These are phyloP conservation scores for Apogon hyalosoma DNA, from an alignment of 2,797 vertebrate species.

Conservation along the genomic window DNA sequence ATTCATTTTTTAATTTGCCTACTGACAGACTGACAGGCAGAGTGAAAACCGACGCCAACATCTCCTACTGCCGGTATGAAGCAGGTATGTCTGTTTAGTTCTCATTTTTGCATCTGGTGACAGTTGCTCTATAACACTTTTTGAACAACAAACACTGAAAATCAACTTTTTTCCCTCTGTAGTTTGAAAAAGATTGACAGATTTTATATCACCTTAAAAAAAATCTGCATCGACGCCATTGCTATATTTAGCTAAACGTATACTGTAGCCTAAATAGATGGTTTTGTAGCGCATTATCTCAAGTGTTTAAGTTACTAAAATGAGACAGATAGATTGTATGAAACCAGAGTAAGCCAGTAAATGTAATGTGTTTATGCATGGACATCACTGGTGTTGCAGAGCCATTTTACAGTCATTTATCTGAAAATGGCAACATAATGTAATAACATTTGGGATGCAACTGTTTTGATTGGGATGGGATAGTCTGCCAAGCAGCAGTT, in stretches of 20 bases:
- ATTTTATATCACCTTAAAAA: conserved; percentile 45
- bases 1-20: conserved; percentile 61
- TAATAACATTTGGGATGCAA: conserved; percentile 85
- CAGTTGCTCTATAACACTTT: conserved; percentile 57
- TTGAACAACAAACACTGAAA: conserved; percentile 53
- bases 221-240: conserved; percentile 4
- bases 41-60: conserved; percentile 47
- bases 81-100: conserved; percentile 35
- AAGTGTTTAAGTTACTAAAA: conserved; percentile 70
- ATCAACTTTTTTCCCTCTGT: conserved; percentile 44
- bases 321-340: conserved; percentile 68
- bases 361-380: conserved; percentile 79
- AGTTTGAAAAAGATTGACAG: conserved; percentile 16
- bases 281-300: conserved; percentile 67
- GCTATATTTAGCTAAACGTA: conserved; percentile 36
- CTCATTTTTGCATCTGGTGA: conserved; percentile 51
- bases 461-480: conserved; percentile 87
- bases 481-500: conserved; percentile 81
- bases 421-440: conserved; percentile 88
- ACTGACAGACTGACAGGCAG: conserved; percentile 53
- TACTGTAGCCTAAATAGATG: conserved; percentile 44
- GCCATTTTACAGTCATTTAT: conserved; percentile 83
- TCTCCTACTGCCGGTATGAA: conserved; percentile 43
- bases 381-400: conserved; percentile 70
- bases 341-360: conserved; percentile 75